A percentile compares a stretch with the other conserved stretches of the same genome.
These are phyloP conservation scores for Lophius piscatorius DNA, from an alignment of 2,113 vertebrate species.

Conservation along the genomic window DNA sequence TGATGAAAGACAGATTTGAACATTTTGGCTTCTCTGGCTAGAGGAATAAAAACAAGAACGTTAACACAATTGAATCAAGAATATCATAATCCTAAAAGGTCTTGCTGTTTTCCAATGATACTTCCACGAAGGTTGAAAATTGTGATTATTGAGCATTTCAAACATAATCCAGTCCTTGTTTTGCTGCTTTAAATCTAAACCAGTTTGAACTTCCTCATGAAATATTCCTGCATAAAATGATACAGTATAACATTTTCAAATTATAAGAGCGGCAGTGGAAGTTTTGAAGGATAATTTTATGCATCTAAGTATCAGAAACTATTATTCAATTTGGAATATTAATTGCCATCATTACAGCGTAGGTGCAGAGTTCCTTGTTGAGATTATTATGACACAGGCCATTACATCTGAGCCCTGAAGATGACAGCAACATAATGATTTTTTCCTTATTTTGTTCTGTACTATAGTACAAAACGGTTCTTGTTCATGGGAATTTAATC, in stretches of 20 bases:
- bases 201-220: no score
- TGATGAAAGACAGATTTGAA: neutral
- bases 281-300: no score
- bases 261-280: no score
- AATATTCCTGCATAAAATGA: no score
- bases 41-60: slow-evolving; percentile 6
- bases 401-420: neutral
- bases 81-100: neutral
- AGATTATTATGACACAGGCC: neutral
- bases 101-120: no score
- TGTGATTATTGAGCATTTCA: no score
- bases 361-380: neutral
- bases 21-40: neutral
- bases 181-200: no score
- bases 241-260: no score
- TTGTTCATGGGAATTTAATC: neutral
- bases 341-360: neutral
- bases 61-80: neutral
- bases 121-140: neutral
- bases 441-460: neutral
- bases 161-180: no score
- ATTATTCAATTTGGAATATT: no score
- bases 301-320: no score
- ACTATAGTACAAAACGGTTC: neutral
- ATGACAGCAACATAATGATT: no score